phyloP scores from a whole-genome alignment of 2,113 vertebrate species.

The human region DNA sequence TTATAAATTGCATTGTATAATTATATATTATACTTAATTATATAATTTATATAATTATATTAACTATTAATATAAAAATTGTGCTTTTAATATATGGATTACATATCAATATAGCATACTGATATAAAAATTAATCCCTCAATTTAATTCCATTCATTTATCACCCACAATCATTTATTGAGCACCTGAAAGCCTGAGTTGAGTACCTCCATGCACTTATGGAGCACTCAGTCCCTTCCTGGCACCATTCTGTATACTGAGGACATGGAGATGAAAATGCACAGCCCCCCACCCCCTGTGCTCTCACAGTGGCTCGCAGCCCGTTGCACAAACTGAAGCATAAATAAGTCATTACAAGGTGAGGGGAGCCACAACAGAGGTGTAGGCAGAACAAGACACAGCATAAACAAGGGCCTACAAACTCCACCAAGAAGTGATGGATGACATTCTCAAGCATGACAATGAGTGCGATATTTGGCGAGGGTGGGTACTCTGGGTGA shows the following conservation, averaged over 20 bases:
- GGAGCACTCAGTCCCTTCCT: background rate
- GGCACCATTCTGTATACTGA: accelerated
- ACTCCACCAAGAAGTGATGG: background rate
- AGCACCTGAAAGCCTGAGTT: background rate
- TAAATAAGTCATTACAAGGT: too few species aligned
- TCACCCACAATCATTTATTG: background rate
- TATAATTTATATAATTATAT: too few species aligned
- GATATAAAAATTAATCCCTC: background rate
- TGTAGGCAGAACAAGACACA: accelerated
- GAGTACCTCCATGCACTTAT: background rate
- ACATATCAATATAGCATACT: too few species aligned
- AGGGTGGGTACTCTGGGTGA: background rate
- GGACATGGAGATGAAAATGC: background rate
- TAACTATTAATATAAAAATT: too few species aligned
- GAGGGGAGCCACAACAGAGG: accelerated
- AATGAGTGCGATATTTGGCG: accelerated
- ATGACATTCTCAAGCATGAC: background rate
- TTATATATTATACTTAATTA: too few species aligned
- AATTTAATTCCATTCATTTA: background rate
- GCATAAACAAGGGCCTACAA: too few species aligned
- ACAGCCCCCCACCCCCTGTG: accelerated
- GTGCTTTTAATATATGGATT: too few species aligned
- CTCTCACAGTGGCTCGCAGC: background rate
- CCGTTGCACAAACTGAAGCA: too few species aligned
- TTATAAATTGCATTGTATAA: too few species aligned